phyloP scores from a whole-genome alignment of 2,113 vertebrate genomes.

The Brachypteracias leptosomus region DNA sequence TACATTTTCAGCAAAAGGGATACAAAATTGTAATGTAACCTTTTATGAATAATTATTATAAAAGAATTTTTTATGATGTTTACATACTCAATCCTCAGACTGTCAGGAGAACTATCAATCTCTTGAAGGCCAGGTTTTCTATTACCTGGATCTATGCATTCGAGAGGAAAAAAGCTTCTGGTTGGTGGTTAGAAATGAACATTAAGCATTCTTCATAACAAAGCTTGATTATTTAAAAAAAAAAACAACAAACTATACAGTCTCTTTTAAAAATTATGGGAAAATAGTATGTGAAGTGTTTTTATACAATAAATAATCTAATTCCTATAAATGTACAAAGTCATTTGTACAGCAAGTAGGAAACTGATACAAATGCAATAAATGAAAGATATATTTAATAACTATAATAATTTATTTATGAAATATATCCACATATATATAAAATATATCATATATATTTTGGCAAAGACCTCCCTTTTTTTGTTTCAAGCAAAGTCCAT shows the following conservation, averaged over 20 bases:
- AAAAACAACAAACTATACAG: background rate
- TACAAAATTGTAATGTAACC: background rate
- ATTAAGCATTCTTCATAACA: background rate
- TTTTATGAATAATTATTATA: background rate
- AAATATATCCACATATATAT: constrained; percentile 63
- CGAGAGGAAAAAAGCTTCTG: accelerated
- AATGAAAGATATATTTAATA: constrained; percentile 4
- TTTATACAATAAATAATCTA: constrained; percentile 71
- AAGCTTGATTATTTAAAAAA: background rate
- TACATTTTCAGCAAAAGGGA: background rate
- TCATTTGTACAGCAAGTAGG: constrained; percentile 21
- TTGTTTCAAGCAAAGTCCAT: constrained; percentile 10
- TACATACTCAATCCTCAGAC: background rate
- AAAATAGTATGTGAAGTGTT: background rate
- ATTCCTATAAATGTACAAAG: constrained; percentile 54
- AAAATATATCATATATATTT: constrained; percentile 52
- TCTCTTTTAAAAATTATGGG: background rate
- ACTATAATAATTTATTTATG: constrained; percentile 69
- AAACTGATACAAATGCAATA: constrained; percentile 27
- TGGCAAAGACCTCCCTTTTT: constrained; percentile 34
- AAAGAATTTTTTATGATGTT: background rate
- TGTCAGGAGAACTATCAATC: background rate
- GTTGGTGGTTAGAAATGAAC: background rate
- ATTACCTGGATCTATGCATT: background rate
- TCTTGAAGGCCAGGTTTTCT: background rate